Evolutionary conservation across 2,113 vertebrate genomes (phyloP).

Genomic region (Grallaria varia): DNA sequence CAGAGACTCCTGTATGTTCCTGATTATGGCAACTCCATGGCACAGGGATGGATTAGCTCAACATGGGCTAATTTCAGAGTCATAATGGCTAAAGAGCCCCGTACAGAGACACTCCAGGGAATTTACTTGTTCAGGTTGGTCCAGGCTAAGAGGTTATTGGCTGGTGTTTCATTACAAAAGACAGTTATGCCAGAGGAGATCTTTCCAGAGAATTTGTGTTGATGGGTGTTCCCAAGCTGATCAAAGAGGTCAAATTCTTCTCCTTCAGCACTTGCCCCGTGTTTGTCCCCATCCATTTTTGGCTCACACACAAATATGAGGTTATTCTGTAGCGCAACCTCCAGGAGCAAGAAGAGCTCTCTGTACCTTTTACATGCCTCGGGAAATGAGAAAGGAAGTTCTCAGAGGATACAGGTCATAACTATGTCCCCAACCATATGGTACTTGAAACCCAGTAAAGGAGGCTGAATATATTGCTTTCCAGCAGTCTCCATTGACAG

Average conservation of each 20-base stretch:
- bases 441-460: neutral
- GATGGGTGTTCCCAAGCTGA: neutral
- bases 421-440: slow-evolving; percentile 27
- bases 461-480: neutral
- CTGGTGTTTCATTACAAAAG: neutral
- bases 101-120: neutral
- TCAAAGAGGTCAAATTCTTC: neutral
- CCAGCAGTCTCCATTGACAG: neutral
- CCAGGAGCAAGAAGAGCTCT: neutral
- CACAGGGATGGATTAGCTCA: neutral
- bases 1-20: neutral
- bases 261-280: neutral
- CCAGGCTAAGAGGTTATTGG: neutral
- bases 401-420: slow-evolving; percentile 28
- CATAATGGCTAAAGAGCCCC: neutral
- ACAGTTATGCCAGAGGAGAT: neutral
- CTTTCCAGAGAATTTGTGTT: neutral
- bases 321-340: neutral
- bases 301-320: neutral
- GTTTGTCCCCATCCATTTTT: neutral
- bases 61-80: neutral
- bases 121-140: neutral
- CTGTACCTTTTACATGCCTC: neutral
- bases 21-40: neutral
- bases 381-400: neutral